phyloP scores from a whole-genome alignment of 2,113 vertebrate genomes.

The Anguilla japonica region DNA sequence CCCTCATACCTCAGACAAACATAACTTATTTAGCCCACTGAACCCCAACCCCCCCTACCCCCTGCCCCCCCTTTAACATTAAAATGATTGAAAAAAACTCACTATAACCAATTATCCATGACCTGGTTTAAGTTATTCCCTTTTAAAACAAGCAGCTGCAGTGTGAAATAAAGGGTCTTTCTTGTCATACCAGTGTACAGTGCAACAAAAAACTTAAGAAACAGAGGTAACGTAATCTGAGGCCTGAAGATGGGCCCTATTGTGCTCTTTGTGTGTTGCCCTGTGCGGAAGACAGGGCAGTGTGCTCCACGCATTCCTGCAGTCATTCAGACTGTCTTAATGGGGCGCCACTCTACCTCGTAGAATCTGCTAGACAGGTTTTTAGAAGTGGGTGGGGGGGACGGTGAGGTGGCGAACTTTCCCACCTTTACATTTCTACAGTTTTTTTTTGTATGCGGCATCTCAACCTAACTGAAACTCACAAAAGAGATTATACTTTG shows the following conservation, averaged over 20 bases:
- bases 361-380: slow-evolving; percentile 47
- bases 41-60: too few species aligned
- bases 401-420: background rate
- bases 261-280: slow-evolving; percentile 54
- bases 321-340: slow-evolving; percentile 39
- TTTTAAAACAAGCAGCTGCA: background rate
- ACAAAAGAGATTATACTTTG: background rate
- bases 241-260: slow-evolving; percentile 35
- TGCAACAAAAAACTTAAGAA: background rate
- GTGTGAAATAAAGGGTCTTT: background rate
- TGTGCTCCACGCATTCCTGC: slow-evolving; percentile 56
- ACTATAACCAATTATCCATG: background rate
- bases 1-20: background rate
- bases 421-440: background rate
- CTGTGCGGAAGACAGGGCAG: slow-evolving; percentile 55
- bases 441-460: background rate
- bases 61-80: background rate
- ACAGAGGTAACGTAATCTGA: slow-evolving; percentile 3
- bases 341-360: slow-evolving; percentile 24
- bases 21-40: too few species aligned
- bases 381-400: slow-evolving; percentile 16
- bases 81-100: background rate
- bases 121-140: background rate
- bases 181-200: background rate
- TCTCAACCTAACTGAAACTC: background rate